Conservation (phyloP, 2,797 vertebrate genomes). For the Taeniopygia guttata region DNA sequence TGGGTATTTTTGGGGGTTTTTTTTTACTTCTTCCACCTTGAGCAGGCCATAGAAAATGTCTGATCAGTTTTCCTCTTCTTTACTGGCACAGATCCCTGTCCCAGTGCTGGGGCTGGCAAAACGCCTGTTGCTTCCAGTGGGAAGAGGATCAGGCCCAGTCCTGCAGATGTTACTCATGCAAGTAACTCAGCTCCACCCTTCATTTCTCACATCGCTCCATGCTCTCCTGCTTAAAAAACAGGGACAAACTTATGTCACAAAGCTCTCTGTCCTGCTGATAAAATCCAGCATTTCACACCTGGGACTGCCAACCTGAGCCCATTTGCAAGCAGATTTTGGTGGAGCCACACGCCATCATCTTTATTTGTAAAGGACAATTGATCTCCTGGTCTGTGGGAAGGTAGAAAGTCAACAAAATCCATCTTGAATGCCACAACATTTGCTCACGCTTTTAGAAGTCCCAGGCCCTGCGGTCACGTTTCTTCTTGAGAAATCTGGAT, state of each 20-base stretch:
- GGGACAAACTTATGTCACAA: not conserved
- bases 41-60: not conserved
- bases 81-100: conserved; percentile 14
- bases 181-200: conserved; percentile 43
- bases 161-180: conserved; percentile 58
- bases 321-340: not conserved
- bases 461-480: not conserved
- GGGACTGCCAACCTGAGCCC: not conserved
- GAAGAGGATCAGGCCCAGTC: conserved; percentile 50
- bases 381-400: not conserved
- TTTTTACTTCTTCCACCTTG: not conserved
- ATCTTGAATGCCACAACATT: not conserved
- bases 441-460: not conserved
- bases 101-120: not conserved
- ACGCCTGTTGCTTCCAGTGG: conserved; percentile 12
- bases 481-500: conserved; percentile 37
- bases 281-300: not conserved
- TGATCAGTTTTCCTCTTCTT: not conserved
- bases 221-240: not conserved
- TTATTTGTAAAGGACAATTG: not conserved
- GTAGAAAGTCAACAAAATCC: not conserved
- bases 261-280: not conserved
- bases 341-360: not conserved
- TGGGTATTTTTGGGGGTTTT: not conserved
- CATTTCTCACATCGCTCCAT: not conserved